Percentiles rank a stretch among this genome's conserved stretches.
phyloP scores from a whole-genome alignment of 2,113 vertebrate species.

The Gobio gobio region DNA sequence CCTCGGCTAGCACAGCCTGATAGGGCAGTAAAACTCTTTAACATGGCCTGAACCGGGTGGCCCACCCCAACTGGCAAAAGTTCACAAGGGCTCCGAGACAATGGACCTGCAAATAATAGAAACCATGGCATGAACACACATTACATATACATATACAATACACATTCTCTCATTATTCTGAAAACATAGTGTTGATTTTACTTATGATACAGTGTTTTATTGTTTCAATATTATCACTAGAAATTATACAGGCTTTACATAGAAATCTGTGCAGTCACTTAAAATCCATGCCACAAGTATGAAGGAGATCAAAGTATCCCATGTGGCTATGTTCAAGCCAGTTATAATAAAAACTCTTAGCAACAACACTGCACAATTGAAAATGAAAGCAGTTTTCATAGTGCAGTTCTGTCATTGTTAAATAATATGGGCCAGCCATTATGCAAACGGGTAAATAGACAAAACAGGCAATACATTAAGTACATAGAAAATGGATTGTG shows the following conservation, averaged over 20 bases:
- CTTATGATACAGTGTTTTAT: background rate
- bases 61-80: conserved; percentile 82
- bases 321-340: background rate
- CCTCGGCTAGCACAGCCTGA: conserved; percentile 93
- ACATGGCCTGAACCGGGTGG: conserved; percentile 88
- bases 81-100: conserved; percentile 80
- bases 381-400: conserved; percentile 8
- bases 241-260: conserved; percentile 32
- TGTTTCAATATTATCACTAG: conserved; percentile 31
- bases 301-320: conserved; percentile 12
- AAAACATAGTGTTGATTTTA: background rate
- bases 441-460: conserved; percentile 19
- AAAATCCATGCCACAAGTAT: background rate
- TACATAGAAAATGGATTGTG: background rate
- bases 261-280: conserved; percentile 38
- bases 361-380: conserved; percentile 8
- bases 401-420: background rate
- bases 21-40: conserved; percentile 86
- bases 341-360: conserved; percentile 41
- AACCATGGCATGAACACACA: conserved; percentile 47
- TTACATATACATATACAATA: background rate
- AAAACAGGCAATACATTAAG: background rate
- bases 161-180: background rate
- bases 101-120: conserved; percentile 74
- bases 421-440: conserved; percentile 20